Base-by-base conservation (phyloP, 2,888 invertebrate genomes). In the Cordilura impudica region DNA sequence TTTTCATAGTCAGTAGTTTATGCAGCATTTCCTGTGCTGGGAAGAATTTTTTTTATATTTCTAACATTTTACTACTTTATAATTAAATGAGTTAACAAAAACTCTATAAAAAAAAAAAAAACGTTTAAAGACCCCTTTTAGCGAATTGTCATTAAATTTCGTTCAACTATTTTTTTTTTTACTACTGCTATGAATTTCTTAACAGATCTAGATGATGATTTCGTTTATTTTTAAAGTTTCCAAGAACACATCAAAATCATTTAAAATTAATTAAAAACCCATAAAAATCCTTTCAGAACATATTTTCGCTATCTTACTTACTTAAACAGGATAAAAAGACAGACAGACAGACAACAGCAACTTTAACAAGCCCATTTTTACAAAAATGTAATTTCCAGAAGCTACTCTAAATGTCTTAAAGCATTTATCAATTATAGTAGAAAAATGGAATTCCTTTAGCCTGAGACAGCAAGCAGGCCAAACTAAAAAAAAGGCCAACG, bases 351-450 rank as follows among this genome's bases (percentile, higher is more conserved):
- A 16, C 14, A 21, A 45, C 49, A 69, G 39, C 47, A 67, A 63
- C 14, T 19, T 23, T 66, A 51, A 66, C 70, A 77, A 80, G 51
- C 63, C 71, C 51, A 80, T 76, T 69, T 69, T 61, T 35, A 35
- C 18, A 39, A 18, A 39, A 60, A 43, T 61, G 60, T 47, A 49
- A 61, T 67, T 75, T 63, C 67, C 79, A 79, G 79, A 54, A 79
- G 79, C 79, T 79, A 67, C 66, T 67, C 31, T 67, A 79, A 75
- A 79, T 79, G 75, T 79, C 79, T 75, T 79, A 66, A 75, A 58
- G 79, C 75, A 79, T 79, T 79, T 79, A 72, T 79, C 75, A 79
- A 79, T 79, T 79, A 79, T 35, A 71, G 35, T 10, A 71, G 66
- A 70, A 74, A 74, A 72, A 54, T 65, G 66, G 54, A 75, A 79